Percentiles rank a stretch among this genome's conserved stretches.
These are phyloP conservation scores for Steinernema hermaphroditum DNA, from an alignment of 2,888 invertebrate species.

Conservation along the genomic window DNA sequence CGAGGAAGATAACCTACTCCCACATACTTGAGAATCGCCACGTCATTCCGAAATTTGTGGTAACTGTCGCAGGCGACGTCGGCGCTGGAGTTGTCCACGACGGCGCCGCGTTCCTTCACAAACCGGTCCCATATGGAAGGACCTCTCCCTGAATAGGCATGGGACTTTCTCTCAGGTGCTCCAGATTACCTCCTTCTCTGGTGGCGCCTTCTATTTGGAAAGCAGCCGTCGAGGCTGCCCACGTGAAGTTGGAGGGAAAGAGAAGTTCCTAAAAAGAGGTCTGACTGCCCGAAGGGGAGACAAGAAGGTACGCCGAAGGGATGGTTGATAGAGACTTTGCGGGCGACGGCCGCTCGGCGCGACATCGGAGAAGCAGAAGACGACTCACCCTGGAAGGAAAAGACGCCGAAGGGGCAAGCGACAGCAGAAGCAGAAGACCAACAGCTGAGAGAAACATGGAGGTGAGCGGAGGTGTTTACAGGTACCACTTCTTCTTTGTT, in stretches of 20 bases:
- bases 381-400: neutral
- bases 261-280: neutral
- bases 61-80: constrained; percentile 76
- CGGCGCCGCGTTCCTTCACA: constrained; percentile 71
- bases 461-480: neutral
- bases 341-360: constrained; percentile 20
- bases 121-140: constrained; percentile 65
- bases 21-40: constrained; percentile 71
- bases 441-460: neutral
- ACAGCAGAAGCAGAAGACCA: neutral
- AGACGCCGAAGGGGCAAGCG: neutral
- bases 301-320: constrained; percentile 7
- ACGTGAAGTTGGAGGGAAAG: constrained; percentile 32
- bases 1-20: constrained; percentile 65
- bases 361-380: constrained; percentile 1
- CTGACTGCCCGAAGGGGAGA: neutral
- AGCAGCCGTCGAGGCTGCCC: constrained; percentile 40
- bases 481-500: neutral
- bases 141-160: constrained; percentile 47
- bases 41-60: constrained; percentile 73
- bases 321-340: constrained; percentile 7
- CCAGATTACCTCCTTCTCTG: constrained; percentile 31
- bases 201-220: constrained; percentile 41
- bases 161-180: neutral
- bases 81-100: constrained; percentile 72